Evolutionary conservation across 2,797 vertebrate species (phyloP).

Genomic region (Anableps anableps): DNA sequence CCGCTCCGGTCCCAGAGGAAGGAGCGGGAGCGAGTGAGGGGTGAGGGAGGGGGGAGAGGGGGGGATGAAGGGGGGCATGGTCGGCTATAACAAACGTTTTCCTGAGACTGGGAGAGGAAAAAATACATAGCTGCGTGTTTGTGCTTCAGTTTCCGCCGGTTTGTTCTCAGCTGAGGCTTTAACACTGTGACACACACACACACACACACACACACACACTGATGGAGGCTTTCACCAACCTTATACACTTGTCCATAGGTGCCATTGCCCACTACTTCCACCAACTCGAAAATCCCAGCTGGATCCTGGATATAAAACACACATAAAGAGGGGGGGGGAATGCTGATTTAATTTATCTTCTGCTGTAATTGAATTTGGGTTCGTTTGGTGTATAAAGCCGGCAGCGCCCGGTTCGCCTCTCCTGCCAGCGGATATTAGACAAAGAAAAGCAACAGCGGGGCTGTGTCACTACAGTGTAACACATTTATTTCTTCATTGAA

Average conservation of each 20-base stretch:
- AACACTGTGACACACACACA: conserved; percentile 13
- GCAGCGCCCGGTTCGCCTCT: conserved; percentile 79
- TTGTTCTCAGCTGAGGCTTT: conserved; percentile 30
- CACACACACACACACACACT: neutral
- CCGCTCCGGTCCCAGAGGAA: conserved; percentile 30
- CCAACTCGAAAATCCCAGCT: conserved; percentile 97
- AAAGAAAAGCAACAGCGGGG: conserved; percentile 79
- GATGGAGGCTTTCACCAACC: conserved; percentile 83
- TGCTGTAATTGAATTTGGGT: conserved; percentile 25
- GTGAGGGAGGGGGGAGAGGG: conserved; percentile 10
- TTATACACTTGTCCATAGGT: conserved; percentile 99
- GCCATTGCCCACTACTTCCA: conserved; percentile 98
- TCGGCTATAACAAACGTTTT: conserved; percentile 30
- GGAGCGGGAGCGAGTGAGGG: neutral
- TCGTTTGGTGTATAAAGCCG: conserved; percentile 62
- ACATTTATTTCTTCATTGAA: neutral
- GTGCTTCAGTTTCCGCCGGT: conserved; percentile 61
- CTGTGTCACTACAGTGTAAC: conserved; percentile 29
- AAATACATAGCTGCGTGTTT: conserved; percentile 57
- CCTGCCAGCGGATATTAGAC: conserved; percentile 81
- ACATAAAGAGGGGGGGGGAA: neutral
- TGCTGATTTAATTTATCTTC: neutral
- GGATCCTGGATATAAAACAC: conserved; percentile 84
- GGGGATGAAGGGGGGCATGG: conserved; percentile 7
- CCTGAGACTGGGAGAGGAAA: conserved; percentile 35